These are phyloP conservation scores for Archaeoteleia sp. DNA, from an alignment of 2,888 invertebrate species.

Conservation along the genomic window DNA sequence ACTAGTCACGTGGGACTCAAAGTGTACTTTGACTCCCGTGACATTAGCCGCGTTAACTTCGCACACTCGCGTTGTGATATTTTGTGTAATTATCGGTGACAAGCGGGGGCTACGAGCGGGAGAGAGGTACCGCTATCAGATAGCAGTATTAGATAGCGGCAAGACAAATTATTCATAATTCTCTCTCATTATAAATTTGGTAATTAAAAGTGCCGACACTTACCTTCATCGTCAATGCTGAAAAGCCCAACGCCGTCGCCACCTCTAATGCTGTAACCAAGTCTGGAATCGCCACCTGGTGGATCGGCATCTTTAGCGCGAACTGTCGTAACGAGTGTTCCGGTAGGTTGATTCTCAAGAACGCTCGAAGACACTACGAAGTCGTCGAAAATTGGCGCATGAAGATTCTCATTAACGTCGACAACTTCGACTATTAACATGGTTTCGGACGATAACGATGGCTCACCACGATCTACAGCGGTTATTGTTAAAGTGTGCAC, in stretches of 20 bases:
- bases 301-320: constrained; percentile 88
- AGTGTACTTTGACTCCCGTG: too few species aligned
- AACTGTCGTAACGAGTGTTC: constrained; percentile 85
- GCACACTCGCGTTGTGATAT: too few species aligned
- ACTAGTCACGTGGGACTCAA: too few species aligned
- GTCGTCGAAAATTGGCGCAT: constrained; percentile 88
- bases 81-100: too few species aligned
- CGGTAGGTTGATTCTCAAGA: constrained; percentile 86
- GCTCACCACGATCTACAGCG: constrained; percentile 90
- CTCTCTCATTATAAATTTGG: too few species aligned
- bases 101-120: too few species aligned
- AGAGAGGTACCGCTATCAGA: too few species aligned
- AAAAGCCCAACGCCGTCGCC: constrained; percentile 95
- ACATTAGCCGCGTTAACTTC: too few species aligned
- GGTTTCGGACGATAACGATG: constrained; percentile 86
- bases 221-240: constrained; percentile 91
- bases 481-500: constrained; percentile 90
- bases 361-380: constrained; percentile 86
- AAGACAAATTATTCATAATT: too few species aligned
- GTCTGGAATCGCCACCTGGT: constrained; percentile 86
- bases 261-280: constrained; percentile 90
- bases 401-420: constrained; percentile 95
- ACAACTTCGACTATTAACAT: constrained; percentile 89
- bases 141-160: too few species aligned
- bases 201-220: constrained; percentile 60